Base-by-base conservation (phyloP, 2,797 vertebrate species). In the Tragelaphus eurycerus region DNA sequence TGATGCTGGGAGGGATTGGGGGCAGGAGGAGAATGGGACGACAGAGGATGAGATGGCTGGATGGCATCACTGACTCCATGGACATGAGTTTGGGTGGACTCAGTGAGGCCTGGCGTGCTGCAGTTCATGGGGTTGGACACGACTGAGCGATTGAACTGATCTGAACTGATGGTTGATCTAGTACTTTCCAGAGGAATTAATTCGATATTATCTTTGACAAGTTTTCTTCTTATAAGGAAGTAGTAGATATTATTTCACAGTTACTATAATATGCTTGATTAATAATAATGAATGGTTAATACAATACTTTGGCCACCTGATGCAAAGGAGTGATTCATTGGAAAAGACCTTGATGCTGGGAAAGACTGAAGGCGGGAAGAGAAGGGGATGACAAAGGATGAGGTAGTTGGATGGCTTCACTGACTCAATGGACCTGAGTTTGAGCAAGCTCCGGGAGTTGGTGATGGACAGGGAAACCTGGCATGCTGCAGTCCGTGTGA, bases 321-420 rank as follows among this genome's bases (percentile, higher is more conserved):
- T 34, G n/a, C 16, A 19, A 67, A 34, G 8, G 4, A 21, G 8
- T 67, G n/a, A 67, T 17, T 34, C 62, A 67, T 34, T 0, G 2
- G 64, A 67, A 21, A 5, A 67, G n/a, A 67, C n/a, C 9, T n/a
- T 67, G 17, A 67, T 67, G n/a, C 10, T 34, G 17, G n/a, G 64
- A 67, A 67, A 34, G 17, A 5, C 0, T 67, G n/a, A 34, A 34
- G 64, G n/a, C 0, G 0, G 64, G 17, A 67, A 34, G n/a, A 67
- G 17, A 67, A 67, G 64, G n/a, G 17, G 17, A 67, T 34, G 64
- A 67, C n/a, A 67, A 9, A 67, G 64, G 16, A 34, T 67, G 4
- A 21, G 64, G 21, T 34, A n/a, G 19, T 34, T 34, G n/a, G n/a
- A 34, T 67, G 64, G n/a, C n/a, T 11, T 34, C n/a, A 67, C 17